phyloP scores from a whole-genome alignment of 2,888 invertebrate species.

The Nezara viridula region DNA sequence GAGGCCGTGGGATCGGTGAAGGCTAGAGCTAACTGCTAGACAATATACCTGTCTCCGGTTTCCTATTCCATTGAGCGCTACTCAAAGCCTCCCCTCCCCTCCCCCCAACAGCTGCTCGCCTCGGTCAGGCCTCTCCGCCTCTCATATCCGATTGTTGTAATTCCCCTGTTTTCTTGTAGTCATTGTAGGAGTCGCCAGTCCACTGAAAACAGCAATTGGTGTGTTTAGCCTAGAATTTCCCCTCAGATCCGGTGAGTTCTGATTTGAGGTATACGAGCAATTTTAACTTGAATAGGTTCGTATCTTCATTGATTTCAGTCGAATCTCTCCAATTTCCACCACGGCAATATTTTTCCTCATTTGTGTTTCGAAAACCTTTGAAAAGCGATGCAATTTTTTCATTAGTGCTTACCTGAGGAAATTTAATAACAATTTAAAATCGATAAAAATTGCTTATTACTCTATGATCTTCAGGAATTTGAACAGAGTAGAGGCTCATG shows the following conservation, averaged over 20 bases:
- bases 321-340: too few relatives aligned
- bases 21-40: slow-evolving; percentile 49
- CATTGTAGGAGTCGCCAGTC: slow-evolving; percentile 6
- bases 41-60: slow-evolving; percentile 54
- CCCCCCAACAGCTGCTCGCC: slow-evolving; percentile 4
- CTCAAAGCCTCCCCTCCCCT: slow-evolving; percentile 43
- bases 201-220: slow-evolving; percentile 59
- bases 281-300: too few relatives aligned
- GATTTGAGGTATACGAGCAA: background rate
- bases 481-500: too few relatives aligned
- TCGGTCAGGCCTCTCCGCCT: background rate
- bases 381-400: too few relatives aligned
- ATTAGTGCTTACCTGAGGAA: too few relatives aligned
- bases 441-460: too few relatives aligned
- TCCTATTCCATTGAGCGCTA: background rate
- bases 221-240: slow-evolving; percentile 59
- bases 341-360: too few relatives aligned
- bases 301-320: too few relatives aligned
- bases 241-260: background rate
- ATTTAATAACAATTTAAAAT: too few relatives aligned
- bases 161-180: slow-evolving; percentile 33
- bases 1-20: background rate
- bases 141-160: slow-evolving; percentile 23
- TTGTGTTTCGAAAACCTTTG: too few relatives aligned
- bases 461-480: too few relatives aligned